These are phyloP conservation scores for Danaus plexippus DNA, from an alignment of 1,140 invertebrate species.

Conservation along the genomic window DNA sequence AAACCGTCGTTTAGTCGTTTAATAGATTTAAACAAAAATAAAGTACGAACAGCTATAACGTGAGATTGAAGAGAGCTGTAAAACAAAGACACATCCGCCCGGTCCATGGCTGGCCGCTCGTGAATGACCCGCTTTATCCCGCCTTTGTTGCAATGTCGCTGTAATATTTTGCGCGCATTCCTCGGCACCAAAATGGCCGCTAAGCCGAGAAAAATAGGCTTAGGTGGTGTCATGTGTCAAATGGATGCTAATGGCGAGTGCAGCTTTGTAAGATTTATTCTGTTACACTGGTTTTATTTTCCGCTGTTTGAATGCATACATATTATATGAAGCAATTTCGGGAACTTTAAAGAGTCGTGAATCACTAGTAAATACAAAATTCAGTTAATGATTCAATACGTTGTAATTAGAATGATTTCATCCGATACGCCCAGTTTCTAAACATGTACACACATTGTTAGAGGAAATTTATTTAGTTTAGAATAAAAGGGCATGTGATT, in stretches of 20 bases:
- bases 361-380: conserved; percentile 2
- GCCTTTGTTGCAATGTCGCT: conserved; percentile 21
- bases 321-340: too few species aligned
- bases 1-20: too few species aligned
- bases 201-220: conserved; percentile 10
- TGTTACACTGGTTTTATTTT: not conserved
- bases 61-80: not conserved
- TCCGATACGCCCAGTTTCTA: too few species aligned
- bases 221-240: conserved; percentile 11
- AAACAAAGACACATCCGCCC: not conserved
- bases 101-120: not conserved
- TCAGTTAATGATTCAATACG: conserved; percentile 6
- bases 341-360: too few species aligned
- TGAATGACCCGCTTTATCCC: conserved; percentile 13
- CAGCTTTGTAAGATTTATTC: conserved; percentile 3
- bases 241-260: conserved; percentile 3
- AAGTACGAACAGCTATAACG: too few species aligned
- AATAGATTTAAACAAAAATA: too few species aligned
- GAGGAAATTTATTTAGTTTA: too few species aligned
- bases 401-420: not conserved
- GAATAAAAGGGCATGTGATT: not conserved
- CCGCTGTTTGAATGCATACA: too few species aligned
- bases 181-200: conserved; percentile 15
- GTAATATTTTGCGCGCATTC: conserved; percentile 21
- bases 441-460: too few species aligned